These are phyloP conservation scores for Paradoxurus hermaphroditus DNA, from an alignment of 2,113 vertebrate species.

Conservation along the genomic window DNA sequence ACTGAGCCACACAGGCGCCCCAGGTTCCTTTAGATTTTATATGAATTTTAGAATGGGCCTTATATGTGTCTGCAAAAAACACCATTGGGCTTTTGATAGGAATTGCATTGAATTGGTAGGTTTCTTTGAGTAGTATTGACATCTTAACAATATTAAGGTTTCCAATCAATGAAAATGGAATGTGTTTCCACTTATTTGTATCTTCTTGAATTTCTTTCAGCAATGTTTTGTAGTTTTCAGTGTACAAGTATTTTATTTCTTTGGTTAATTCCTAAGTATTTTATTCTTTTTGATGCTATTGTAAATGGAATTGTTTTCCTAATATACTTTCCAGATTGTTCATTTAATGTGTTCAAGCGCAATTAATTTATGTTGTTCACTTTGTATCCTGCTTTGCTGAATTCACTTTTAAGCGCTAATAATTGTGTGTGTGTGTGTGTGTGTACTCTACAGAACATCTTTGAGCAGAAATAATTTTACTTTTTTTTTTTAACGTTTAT, in stretches of 20 bases:
- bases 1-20: no score
- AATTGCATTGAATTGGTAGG: background rate
- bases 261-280: background rate
- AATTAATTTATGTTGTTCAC: background rate
- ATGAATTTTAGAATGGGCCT: background rate
- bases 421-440: background rate
- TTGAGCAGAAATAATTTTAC: background rate
- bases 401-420: background rate
- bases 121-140: background rate
- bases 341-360: background rate
- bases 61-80: background rate
- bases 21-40: background rate
- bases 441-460: background rate
- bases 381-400: background rate
- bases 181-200: background rate
- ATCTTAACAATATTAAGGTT: background rate
- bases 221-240: background rate
- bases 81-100: background rate
- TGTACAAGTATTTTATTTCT: background rate
- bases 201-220: background rate
- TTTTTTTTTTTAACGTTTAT: no score
- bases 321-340: background rate
- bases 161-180: background rate
- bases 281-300: background rate
- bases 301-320: background rate